Evolutionary conservation across 2,113 vertebrate species (phyloP).

Genomic region (Cebus imitator): DNA sequence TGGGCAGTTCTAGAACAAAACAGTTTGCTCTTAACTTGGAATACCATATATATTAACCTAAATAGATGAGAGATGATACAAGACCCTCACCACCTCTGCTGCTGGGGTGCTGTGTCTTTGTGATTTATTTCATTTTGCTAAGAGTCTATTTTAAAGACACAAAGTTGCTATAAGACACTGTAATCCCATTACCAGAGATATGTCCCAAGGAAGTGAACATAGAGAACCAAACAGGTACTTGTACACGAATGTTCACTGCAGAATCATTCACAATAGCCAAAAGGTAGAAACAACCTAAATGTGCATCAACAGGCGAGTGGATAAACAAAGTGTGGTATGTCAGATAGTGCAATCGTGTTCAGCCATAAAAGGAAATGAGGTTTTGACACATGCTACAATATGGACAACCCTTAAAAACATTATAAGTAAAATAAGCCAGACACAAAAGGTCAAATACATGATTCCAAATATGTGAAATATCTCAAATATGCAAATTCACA

Average conservation of each 20-base stretch:
- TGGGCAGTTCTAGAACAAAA: not conserved
- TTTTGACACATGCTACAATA: not conserved
- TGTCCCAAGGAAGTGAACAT: not conserved
- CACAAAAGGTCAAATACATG: not conserved
- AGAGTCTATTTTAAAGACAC: not conserved
- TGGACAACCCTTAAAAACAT: not conserved
- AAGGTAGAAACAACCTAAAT: not conserved
- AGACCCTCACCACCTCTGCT: not conserved
- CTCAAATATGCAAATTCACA: not conserved
- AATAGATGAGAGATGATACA: not conserved
- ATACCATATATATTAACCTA: not conserved
- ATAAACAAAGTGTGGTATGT: not conserved
- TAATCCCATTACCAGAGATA: not conserved
- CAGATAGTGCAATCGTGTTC: not conserved
- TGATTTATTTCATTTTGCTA: not conserved
- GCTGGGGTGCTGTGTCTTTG: not conserved
- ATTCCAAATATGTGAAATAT: not conserved
- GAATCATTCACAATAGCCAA: no score
- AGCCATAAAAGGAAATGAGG: not conserved
- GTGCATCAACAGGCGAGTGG: not conserved
- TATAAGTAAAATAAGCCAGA: not conserved
- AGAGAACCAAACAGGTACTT: not conserved
- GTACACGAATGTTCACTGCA: not conserved
- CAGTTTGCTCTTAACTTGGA: not conserved
- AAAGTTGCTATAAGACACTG: not conserved